Conservation (phyloP, 2,113 vertebrate genomes). For the Oreamnos americanus region DNA sequence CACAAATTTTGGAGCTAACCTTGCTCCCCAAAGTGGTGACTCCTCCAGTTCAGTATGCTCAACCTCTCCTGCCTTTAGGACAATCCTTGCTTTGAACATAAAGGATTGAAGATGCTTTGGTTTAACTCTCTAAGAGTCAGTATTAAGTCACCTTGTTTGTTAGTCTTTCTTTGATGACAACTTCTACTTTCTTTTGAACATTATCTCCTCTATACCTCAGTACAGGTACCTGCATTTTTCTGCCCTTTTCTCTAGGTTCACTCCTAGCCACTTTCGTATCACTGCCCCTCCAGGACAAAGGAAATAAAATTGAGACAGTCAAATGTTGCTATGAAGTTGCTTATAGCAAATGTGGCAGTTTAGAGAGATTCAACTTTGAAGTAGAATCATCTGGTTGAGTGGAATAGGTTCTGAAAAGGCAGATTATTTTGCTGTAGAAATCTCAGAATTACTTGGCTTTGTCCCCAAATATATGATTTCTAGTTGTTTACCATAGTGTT, state of each 20-base stretch:
- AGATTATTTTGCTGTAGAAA: neutral
- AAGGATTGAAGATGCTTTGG: neutral
- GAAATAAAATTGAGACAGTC: neutral
- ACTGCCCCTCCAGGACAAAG: neutral
- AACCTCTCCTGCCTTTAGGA: neutral
- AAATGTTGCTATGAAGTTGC: neutral
- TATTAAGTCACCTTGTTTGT: neutral
- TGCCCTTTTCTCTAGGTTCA: neutral
- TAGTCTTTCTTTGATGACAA: neutral
- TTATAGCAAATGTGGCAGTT: neutral
- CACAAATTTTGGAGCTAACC: neutral
- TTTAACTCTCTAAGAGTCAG: neutral
- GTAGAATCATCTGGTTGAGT: neutral
- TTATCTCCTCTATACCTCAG: neutral
- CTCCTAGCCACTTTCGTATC: neutral
- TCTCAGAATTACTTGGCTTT: neutral
- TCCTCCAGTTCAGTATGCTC: neutral
- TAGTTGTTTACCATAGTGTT: neutral
- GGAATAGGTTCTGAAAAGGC: neutral
- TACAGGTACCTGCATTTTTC: neutral
- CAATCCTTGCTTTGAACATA: neutral
- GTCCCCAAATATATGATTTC: neutral
- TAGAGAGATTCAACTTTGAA: neutral
- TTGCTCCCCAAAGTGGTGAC: neutral
- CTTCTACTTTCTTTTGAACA: neutral